phyloP scores from a whole-genome alignment of 1,140 invertebrate species.

The Eumeta japonica region DNA sequence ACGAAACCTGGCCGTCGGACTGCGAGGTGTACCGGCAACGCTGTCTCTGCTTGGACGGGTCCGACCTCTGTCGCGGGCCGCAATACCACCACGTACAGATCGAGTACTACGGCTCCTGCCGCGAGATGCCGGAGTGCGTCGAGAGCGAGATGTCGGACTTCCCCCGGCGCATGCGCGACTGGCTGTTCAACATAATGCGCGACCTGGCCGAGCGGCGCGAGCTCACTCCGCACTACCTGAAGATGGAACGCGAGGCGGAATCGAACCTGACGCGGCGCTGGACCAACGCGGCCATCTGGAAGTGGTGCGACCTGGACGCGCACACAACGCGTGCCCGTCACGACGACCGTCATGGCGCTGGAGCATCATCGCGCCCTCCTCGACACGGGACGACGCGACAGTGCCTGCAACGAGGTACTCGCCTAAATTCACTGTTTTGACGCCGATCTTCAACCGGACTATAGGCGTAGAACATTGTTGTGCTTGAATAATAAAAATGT shows the following conservation, averaged over 20 bases:
- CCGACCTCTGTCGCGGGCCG: constrained; percentile 69
- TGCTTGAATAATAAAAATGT: neutral
- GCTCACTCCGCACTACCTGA: constrained; percentile 77
- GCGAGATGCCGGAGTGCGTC: constrained; percentile 75
- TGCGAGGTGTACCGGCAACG: constrained; percentile 89
- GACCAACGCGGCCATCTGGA: constrained; percentile 93
- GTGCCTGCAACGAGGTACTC: too few relatives aligned
- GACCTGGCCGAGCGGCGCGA: constrained; percentile 89
- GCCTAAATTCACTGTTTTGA: too few relatives aligned
- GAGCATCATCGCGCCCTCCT: constrained; percentile 94
- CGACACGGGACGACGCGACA: constrained; percentile 84
- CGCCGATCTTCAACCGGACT: too few relatives aligned
- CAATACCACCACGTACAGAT: constrained; percentile 87
- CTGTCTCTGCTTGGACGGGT: constrained; percentile 79
- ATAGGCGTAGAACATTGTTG: constrained; percentile 29
- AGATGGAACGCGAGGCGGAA: constrained; percentile 87
- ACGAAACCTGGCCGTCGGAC: constrained; percentile 90
- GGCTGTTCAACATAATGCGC: constrained; percentile 95
- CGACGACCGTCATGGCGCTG: constrained; percentile 84
- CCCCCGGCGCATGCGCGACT: constrained; percentile 91
- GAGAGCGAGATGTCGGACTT: constrained; percentile 87
- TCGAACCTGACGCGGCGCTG: constrained; percentile 78
- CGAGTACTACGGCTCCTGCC: constrained; percentile 86
- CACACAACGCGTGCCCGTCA: constrained; percentile 84
- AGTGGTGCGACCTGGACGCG: constrained; percentile 92